Evolutionary conservation across 2,888 invertebrate genomes (phyloP).

Genomic region (Chouioia cunea): DNA sequence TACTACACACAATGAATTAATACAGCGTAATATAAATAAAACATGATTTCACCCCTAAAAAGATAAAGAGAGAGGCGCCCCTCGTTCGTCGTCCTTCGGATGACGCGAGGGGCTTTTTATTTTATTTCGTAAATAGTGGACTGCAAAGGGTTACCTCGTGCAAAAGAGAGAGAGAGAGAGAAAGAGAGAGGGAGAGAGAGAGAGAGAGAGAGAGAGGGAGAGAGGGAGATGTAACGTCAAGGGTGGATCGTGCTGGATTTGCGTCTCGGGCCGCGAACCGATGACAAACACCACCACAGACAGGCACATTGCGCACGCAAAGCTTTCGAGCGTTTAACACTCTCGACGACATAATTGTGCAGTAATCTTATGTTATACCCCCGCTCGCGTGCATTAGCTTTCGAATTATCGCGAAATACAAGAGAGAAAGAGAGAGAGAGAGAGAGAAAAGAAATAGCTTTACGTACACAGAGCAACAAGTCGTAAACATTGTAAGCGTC

Average conservation of each 20-base stretch:
- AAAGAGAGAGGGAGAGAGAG: slow-evolving; percentile 54
- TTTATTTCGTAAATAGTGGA: slow-evolving; percentile 26
- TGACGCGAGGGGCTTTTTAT: slow-evolving; percentile 18
- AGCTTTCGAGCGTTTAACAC: slow-evolving; percentile 12
- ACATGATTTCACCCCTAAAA: too few species aligned
- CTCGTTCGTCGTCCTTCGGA: too few species aligned
- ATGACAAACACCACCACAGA: slow-evolving; percentile 31
- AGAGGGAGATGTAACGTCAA: neutral
- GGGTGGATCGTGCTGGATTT: slow-evolving; percentile 28
- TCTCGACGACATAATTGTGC: slow-evolving; percentile 20
- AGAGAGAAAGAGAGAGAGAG: too few species aligned
- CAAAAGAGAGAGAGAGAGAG: too few species aligned
- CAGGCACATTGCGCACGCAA: too few species aligned
- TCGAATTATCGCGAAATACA: slow-evolving; percentile 13
- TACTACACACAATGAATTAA: too few species aligned
- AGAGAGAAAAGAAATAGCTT: too few species aligned
- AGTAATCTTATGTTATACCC: too few species aligned
- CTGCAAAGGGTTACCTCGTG: slow-evolving; percentile 56
- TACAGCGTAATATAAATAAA: too few species aligned
- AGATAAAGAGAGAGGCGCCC: too few species aligned
- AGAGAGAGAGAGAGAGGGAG: slow-evolving; percentile 49
- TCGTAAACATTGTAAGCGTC: too few species aligned
- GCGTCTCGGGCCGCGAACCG: neutral
- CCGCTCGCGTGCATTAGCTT: slow-evolving; percentile 14
- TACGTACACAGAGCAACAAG: too few species aligned